phyloP scores from a whole-genome alignment of 1,140 invertebrate genomes.

The Wiebesia pumilae region DNA sequence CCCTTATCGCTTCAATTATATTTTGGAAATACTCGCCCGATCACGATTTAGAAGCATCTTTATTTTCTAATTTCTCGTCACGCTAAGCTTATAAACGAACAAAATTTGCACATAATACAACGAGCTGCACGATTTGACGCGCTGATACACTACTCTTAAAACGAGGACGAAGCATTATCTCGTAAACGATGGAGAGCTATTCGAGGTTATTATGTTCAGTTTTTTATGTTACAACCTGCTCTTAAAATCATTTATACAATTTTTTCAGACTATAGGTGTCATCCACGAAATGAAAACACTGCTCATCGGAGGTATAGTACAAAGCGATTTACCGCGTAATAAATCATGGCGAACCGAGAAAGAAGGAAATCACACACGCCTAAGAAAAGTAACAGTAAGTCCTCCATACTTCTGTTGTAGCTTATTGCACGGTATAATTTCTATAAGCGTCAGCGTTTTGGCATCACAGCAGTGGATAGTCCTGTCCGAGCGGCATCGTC shows the following conservation, averaged over 20 bases:
- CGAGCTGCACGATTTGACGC: conserved; percentile 16
- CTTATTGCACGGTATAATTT: conserved; percentile 46
- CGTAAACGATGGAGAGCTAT: conserved; percentile 37
- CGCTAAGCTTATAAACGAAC: conserved; percentile 53
- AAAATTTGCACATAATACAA: conserved; percentile 48
- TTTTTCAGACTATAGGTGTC: conserved; percentile 46
- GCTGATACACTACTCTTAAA: conserved; percentile 39
- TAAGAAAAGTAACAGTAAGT: conserved; percentile 26
- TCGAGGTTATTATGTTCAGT: conserved; percentile 47
- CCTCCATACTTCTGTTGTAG: conserved; percentile 6
- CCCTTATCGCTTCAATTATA: background rate
- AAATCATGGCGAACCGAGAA: background rate
- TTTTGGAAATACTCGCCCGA: conserved; percentile 46
- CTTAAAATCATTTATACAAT: conserved; percentile 46
- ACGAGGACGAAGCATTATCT: conserved; percentile 43
- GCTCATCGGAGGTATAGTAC: conserved; percentile 44
- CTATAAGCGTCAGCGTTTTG: conserved; percentile 58
- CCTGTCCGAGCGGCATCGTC: conserved; percentile 61
- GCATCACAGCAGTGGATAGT: conserved; percentile 70
- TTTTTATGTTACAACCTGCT: conserved; percentile 40
- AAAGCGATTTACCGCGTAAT: background rate
- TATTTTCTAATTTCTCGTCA: conserved; percentile 50
- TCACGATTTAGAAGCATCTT: conserved; percentile 5
- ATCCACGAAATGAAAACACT: conserved; percentile 31
- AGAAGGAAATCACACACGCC: conserved; percentile 15